Percentiles rank a stretch among this genome's conserved stretches.
These are phyloP conservation scores for Nomada fucata DNA, from an alignment of 2,888 invertebrate genomes.

Conservation along the genomic window DNA sequence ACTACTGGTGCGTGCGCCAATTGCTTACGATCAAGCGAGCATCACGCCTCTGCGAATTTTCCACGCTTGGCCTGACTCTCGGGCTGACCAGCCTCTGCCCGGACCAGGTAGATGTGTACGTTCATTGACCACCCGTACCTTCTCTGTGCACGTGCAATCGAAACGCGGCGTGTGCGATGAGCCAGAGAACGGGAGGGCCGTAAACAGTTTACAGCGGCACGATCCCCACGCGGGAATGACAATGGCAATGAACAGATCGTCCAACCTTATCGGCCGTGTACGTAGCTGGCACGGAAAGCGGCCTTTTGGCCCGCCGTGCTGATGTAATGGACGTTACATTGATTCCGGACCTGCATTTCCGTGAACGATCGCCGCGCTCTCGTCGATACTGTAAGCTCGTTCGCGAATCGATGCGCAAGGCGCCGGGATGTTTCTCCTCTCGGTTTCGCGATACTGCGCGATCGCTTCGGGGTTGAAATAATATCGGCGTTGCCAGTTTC, in stretches of 20 bases:
- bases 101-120: slow-evolving; percentile 26
- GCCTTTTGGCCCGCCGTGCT: slow-evolving; percentile 11
- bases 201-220: slow-evolving; percentile 36
- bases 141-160: background rate
- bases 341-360: background rate
- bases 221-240: slow-evolving; percentile 34
- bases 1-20: slow-evolving; percentile 67
- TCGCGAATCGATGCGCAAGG: background rate
- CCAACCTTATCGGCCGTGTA: slow-evolving; percentile 13
- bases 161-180: background rate
- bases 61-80: slow-evolving; percentile 59
- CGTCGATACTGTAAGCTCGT: background rate
- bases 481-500: too few relatives aligned
- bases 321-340: background rate
- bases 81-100: slow-evolving; percentile 19
- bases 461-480: too few relatives aligned
- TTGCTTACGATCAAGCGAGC: slow-evolving; percentile 71
- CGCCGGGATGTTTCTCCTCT: too few relatives aligned
- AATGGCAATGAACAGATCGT: slow-evolving; percentile 57
- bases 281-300: background rate
- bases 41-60: slow-evolving; percentile 71
- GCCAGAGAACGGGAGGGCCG: background rate
- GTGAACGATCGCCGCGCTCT: background rate
- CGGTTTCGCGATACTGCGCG: too few relatives aligned
- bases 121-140: slow-evolving; percentile 2